Conservation (phyloP, 1,140 invertebrate genomes). For the Drosophila serrata region DNA sequence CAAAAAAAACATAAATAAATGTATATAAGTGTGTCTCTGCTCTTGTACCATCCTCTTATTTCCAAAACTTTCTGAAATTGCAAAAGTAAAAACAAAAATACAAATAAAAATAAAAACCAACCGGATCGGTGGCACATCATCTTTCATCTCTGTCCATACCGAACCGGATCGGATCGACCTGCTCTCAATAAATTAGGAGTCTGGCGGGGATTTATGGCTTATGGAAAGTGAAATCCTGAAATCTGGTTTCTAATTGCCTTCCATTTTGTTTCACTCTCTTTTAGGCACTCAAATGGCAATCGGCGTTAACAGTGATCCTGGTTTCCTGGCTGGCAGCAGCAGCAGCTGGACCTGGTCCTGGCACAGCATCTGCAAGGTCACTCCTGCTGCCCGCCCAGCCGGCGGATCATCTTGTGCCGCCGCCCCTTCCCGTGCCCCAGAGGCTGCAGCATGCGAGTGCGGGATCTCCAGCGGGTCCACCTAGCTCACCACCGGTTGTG, state of each 20-base stretch:
- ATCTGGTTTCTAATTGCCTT: conserved; percentile 31
- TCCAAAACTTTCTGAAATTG: too few species aligned
- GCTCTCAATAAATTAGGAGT: conserved; percentile 60
- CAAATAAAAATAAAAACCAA: conserved; percentile 2
- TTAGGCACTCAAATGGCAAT: conserved; percentile 42
- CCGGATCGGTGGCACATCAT: conserved; percentile 26
- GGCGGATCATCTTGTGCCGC: conserved; percentile 75
- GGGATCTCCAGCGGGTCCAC: conserved; percentile 13
- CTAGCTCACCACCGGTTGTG: background rate
- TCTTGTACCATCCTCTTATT: too few species aligned
- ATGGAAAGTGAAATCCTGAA: conserved; percentile 71
- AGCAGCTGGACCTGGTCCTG: background rate
- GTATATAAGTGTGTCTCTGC: too few species aligned
- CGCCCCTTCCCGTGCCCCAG: conserved; percentile 61
- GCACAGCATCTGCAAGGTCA: background rate
- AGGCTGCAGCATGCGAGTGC: conserved; percentile 48
- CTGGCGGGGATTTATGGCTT: conserved; percentile 55
- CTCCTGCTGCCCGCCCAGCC: conserved; percentile 53
- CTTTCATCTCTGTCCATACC: conserved; percentile 19
- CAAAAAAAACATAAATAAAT: too few species aligned
- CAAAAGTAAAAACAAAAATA: background rate
- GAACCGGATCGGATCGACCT: conserved; percentile 61
- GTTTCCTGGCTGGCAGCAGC: conserved; percentile 27
- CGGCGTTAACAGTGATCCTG: conserved; percentile 27
- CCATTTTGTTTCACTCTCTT: conserved; percentile 4